A percentile compares a stretch with the other conserved stretches of the same genome.
Evolutionary conservation across 1,140 invertebrate genomes (phyloP).

Genomic region (Drosophila pseudoobscura): DNA sequence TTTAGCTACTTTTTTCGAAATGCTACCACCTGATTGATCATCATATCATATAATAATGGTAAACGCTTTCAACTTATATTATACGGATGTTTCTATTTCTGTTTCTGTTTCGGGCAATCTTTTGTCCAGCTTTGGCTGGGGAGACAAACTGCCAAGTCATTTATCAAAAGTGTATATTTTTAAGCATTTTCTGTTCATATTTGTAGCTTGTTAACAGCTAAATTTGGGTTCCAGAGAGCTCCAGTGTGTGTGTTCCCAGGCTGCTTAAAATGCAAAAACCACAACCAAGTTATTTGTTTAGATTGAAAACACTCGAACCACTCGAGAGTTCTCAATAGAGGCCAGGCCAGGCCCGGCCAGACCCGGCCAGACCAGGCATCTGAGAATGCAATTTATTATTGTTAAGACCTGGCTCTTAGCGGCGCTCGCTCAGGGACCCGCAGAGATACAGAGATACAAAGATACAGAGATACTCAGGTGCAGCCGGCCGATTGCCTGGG

Average conservation of each 20-base stretch:
- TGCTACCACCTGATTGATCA: constrained; percentile 60
- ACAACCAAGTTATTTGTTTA: constrained; percentile 51
- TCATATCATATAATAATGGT: constrained; percentile 57
- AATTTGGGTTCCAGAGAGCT: constrained; percentile 52
- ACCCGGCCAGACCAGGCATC: constrained; percentile 29
- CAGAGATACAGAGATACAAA: constrained; percentile 30
- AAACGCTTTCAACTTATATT: constrained; percentile 64
- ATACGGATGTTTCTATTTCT: constrained; percentile 44
- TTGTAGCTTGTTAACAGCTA: constrained; percentile 62
- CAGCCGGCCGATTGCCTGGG: constrained; percentile 30
- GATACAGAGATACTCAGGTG: constrained; percentile 57
- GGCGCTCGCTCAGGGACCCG: constrained; percentile 17
- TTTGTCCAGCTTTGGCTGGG: constrained; percentile 34
- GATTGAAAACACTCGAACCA: constrained; percentile 64
- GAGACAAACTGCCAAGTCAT: constrained; percentile 61
- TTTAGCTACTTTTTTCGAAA: constrained; percentile 25
- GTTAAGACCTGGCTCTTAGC: constrained; percentile 9
- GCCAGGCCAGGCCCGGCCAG: constrained; percentile 28
- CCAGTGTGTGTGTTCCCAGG: constrained; percentile 56
- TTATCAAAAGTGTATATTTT: constrained; percentile 66
- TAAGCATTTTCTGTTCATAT: constrained; percentile 31
- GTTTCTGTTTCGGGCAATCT: constrained; percentile 21
- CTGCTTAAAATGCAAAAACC: constrained; percentile 61
- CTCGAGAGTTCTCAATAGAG: constrained; percentile 64
- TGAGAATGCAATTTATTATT: constrained; percentile 73